Percentiles rank a stretch among this genome's conserved stretches.
Evolutionary conservation across 1,140 invertebrate species (phyloP).

Genomic region (Caligus rogercresseyi): DNA sequence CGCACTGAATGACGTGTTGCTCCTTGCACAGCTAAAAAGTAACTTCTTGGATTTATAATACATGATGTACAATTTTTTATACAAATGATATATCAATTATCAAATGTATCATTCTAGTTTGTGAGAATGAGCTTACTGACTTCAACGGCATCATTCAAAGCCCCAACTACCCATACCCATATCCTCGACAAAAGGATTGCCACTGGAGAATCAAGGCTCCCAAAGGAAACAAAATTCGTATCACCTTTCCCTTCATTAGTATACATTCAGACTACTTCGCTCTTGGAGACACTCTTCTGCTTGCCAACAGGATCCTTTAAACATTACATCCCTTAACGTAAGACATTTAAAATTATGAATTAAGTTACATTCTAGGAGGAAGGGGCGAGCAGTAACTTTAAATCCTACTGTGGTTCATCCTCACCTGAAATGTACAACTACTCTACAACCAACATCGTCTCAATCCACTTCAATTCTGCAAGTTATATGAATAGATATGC

Average conservation of each 20-base stretch:
- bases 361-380: background rate
- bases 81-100: too few species aligned
- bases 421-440: slow-evolving; percentile 4
- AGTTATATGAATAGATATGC: slow-evolving; percentile 27
- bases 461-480: slow-evolving; percentile 31
- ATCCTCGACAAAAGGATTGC: slow-evolving; percentile 37
- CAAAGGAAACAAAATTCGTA: slow-evolving; percentile 34
- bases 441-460: slow-evolving; percentile 27
- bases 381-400: slow-evolving; percentile 18
- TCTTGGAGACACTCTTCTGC: slow-evolving; percentile 1
- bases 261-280: slow-evolving; percentile 23
- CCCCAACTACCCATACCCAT: slow-evolving; percentile 38
- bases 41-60: too few species aligned
- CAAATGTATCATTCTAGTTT: background rate
- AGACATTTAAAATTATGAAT: slow-evolving; percentile 1
- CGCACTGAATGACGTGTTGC: too few species aligned
- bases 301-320: slow-evolving; percentile 28
- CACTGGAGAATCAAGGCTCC: slow-evolving; percentile 38
- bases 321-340: slow-evolving; percentile 22
- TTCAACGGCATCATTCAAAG: slow-evolving; percentile 46
- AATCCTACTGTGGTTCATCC: slow-evolving; percentile 4
- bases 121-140: slow-evolving; percentile 33
- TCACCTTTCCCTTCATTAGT: slow-evolving; percentile 34
- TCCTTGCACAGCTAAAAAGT: too few species aligned
- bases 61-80: too few species aligned